Base-by-base conservation (phyloP, 2,797 vertebrate genomes). In the Knipowitschia caucasica region DNA sequence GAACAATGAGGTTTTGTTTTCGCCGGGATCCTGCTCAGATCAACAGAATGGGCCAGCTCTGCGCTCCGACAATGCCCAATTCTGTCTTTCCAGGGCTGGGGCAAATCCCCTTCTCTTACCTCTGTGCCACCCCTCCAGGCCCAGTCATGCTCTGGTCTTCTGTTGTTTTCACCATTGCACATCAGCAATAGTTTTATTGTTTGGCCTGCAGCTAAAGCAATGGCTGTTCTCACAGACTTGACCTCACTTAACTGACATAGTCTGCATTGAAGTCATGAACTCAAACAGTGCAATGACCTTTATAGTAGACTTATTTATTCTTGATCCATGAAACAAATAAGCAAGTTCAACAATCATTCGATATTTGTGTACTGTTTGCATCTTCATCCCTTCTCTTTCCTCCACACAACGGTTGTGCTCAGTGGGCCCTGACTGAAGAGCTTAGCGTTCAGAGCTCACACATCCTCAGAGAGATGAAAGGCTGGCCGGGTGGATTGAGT, bases 1-100 rank as follows among this genome's bases (percentile, higher is more conserved):
- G 95, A 99, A 99, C 96, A 99, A 99, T 99, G 94, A 92, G 92
- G 93, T 98, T 98, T 98, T 98, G 96, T 99, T 98, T 88, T 88
- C 83, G 92, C 93, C 92, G 93, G 95, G 95, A 95, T 97, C 94
- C 82, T 92, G 95, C 96, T 95, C 93, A 94, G 94, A 97, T 98
- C 94, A 85, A 79, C 83, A 91, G 92, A 92, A 91, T 86, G 85
- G 87, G 85, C 84, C 68, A 45, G 83, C 82, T 87, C 82, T 53
- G 78, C 76, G 71, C 52, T 80, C 75, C 84, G 92, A 96, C 95
- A 97, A 95, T 94, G 89, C 90, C 66, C 87, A 90, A 93, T 94
- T 94, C 92, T 95, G 92, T 94, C 91, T 92, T 80, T 91, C 84
- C 69, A 66, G 64, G 71, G 65, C 69, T 64, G 8, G 39, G 67